Evolutionary conservation across 2,888 invertebrate genomes (phyloP), one percentile per base, ranked within the genome.

Genomic region (Vannuccia rotundouncinata): DNA sequence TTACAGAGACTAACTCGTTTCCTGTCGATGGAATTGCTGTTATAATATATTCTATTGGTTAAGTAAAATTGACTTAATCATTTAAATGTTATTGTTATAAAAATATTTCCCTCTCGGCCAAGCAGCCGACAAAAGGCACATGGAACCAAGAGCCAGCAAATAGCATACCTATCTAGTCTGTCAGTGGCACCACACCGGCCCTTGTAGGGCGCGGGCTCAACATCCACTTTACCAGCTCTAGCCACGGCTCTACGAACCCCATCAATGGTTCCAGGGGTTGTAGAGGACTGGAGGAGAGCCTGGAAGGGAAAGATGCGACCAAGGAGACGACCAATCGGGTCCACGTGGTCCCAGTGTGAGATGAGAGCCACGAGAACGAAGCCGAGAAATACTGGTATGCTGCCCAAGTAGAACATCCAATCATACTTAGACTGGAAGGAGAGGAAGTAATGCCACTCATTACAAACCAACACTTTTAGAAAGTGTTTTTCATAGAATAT

Each of bases 371-470:
- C 91, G 80, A 91, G 91, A 83, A 94, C 89, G 86, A 94, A 92
- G 74, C 93, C 92, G 78, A 92, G 83, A 84, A 94, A 90, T 89
- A 94, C 92, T 59, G 94, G 94, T 82, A 93, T 87, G 1, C 92
- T 91, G 31, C 94, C 94, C 74, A 92, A 88, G 86, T 93, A 93
- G 87, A 94, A 93, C 84, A 92, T 89, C 84, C 87, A 84, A 5
- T 87, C 85, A 82, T 90, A 90, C n/a, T 84, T 82, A 75, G 90
- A 90, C 85, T 86, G 78, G 13, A 92, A 73, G 30, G 29, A 74
- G 81, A 29, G 66, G 17, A 82, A 66, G n/a, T n/a, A n/a, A n/a
- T n/a, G n/a, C n/a, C n/a, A n/a, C n/a, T n/a, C n/a, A n/a, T n/a
- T n/a, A n/a, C n/a, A n/a, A n/a, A n/a, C n/a, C n/a, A n/a, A n/a